Conservation (phyloP, 2,113 vertebrate species). For the Seriola dumerili region DNA sequence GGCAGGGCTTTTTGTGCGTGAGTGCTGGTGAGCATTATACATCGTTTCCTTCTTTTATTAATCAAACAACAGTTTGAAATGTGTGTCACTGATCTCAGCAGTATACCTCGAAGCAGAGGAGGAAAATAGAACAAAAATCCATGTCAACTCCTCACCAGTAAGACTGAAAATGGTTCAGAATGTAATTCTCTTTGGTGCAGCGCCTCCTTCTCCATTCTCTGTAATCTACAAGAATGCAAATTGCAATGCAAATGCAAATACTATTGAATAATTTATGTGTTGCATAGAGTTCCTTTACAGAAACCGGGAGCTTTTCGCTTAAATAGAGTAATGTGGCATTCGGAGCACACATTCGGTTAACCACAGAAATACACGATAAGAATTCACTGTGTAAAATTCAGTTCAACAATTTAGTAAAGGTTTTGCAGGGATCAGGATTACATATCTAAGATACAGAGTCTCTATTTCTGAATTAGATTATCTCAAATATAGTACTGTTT, state of each 20-base stretch:
- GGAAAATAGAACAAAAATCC: slow-evolving; percentile 76
- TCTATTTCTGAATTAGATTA: slow-evolving; percentile 13
- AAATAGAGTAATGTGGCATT: slow-evolving; percentile 70
- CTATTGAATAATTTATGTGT: slow-evolving; percentile 82
- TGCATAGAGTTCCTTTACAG: slow-evolving; percentile 65
- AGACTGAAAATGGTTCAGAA: slow-evolving; percentile 72
- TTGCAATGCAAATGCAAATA: slow-evolving; percentile 82
- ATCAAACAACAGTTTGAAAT: slow-evolving; percentile 84
- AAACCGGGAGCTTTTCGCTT: slow-evolving; percentile 65
- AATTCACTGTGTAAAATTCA: slow-evolving; percentile 34
- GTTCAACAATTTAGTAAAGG: slow-evolving; percentile 43
- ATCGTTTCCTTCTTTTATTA: slow-evolving; percentile 84
- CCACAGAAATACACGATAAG: slow-evolving; percentile 27
- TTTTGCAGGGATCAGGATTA: slow-evolving; percentile 42
- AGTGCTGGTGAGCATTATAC: slow-evolving; percentile 76
- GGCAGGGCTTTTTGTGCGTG: slow-evolving; percentile 72
- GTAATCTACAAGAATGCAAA: slow-evolving; percentile 82
- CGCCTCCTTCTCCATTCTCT: slow-evolving; percentile 70
- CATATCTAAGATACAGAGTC: slow-evolving; percentile 11
- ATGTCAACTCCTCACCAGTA: slow-evolving; percentile 74
- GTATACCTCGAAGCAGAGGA: slow-evolving; percentile 75
- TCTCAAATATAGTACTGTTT: neutral
- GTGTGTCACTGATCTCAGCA: slow-evolving; percentile 80
- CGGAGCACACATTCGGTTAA: slow-evolving; percentile 61
- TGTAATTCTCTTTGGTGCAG: slow-evolving; percentile 81